Percentiles rank a stretch among this genome's conserved stretches.
These are phyloP conservation scores for Antheraea mylitta DNA, from an alignment of 1,140 invertebrate genomes.

Conservation along the genomic window DNA sequence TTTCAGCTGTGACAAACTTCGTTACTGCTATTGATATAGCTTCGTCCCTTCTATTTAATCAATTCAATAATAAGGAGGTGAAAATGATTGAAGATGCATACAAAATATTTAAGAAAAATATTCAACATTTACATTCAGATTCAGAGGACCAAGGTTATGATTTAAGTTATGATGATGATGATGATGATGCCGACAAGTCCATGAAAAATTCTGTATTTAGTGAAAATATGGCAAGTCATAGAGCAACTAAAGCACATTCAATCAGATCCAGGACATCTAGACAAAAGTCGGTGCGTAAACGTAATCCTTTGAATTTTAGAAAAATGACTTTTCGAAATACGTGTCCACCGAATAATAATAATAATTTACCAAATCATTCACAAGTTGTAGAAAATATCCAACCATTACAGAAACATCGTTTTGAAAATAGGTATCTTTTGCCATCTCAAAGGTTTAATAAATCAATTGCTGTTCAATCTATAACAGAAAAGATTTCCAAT, in stretches of 20 bases:
- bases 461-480: constrained; percentile 26
- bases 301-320: constrained; percentile 42
- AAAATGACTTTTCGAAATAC: constrained; percentile 40
- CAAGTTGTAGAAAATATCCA: constrained; percentile 11
- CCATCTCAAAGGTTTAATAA: constrained; percentile 61
- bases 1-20: background rate
- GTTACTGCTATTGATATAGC: constrained; percentile 55
- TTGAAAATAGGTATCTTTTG: constrained; percentile 49
- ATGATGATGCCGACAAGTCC: constrained; percentile 33
- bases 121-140: constrained; percentile 14
- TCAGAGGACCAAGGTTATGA: constrained; percentile 56
- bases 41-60: constrained; percentile 49
- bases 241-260: constrained; percentile 33
- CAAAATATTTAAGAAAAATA: constrained; percentile 43
- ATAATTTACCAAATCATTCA: constrained; percentile 8
- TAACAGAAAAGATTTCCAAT: constrained; percentile 19
- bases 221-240: constrained; percentile 37
- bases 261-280: constrained; percentile 30
- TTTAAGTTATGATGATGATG: constrained; percentile 61
- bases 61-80: constrained; percentile 55
- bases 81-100: constrained; percentile 54
- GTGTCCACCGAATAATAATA: constrained; percentile 8
- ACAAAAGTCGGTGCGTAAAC: constrained; percentile 38
- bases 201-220: constrained; percentile 38
- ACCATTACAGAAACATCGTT: constrained; percentile 43